A percentile compares a stretch with the other conserved stretches of the same genome.
phyloP scores from a whole-genome alignment of 2,888 invertebrate genomes.

The Cephalotes varians region DNA sequence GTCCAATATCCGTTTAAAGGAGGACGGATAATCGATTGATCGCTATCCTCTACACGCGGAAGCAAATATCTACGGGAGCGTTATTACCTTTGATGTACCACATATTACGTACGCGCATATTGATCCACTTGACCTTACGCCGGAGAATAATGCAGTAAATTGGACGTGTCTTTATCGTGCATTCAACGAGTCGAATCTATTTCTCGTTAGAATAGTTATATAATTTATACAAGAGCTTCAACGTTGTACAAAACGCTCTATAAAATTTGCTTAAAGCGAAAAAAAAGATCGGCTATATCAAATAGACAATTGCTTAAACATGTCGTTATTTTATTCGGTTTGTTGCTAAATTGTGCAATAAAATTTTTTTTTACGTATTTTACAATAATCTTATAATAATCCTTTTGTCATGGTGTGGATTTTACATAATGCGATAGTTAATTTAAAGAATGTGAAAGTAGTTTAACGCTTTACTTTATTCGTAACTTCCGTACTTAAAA shows the following conservation, averaged over 20 bases:
- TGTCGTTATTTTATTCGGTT: neutral
- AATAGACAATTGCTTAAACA: neutral
- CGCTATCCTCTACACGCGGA: constrained; percentile 39
- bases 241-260: neutral
- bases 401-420: constrained; percentile 20
- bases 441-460: constrained; percentile 30
- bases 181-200: constrained; percentile 55
- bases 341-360: neutral
- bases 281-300: neutral
- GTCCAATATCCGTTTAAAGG: constrained; percentile 70
- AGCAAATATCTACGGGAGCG: constrained; percentile 65
- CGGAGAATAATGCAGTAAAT: constrained; percentile 52
- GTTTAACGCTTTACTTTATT: neutral
- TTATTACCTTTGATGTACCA: constrained; percentile 71
- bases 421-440: constrained; percentile 7
- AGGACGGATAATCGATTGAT: constrained; percentile 68
- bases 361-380: constrained; percentile 26
- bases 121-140: constrained; percentile 58
- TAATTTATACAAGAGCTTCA: constrained; percentile 63
- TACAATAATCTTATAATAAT: constrained; percentile 16
- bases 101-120: constrained; percentile 60
- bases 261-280: neutral
- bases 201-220: constrained; percentile 67
- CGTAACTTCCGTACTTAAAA: constrained; percentile 19
- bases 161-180: constrained; percentile 57